Base-by-base conservation (phyloP, 2,113 vertebrate genomes). In the Pomatostomus ruficeps region DNA sequence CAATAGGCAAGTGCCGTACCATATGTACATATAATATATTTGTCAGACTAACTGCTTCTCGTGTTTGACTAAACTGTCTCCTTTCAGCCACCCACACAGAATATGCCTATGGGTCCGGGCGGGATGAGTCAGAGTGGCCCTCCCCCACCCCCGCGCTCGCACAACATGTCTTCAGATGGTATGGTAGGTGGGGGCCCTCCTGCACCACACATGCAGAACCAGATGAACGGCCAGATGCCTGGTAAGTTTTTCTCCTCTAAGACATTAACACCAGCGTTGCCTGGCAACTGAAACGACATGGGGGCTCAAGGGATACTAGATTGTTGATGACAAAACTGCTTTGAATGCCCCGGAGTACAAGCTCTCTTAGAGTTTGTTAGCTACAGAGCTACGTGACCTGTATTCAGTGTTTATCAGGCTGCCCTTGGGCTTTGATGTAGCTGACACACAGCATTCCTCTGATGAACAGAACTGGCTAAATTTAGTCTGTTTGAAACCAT, bases 171-270 rank as follows among this genome's bases (percentile, higher is more conserved):
- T 98, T 98, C 99, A 95, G 99, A 99, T 95, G 98, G 98, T 83
- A 99, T 99, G 98, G 99, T 98, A 96, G 99, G 98, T 89, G 98
- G 98, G 92, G 99, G 98, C 96, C 99, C 99, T 95, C 98, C 99
- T 96, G 98, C 99, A 72, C 98, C 99, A 88, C 99, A 99, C 98
- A 99, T 99, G 99, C 99, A 99, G 98, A 99, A 98, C 98, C 99
- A 99, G 99, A 99, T 99, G 99, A 99, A 99, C 97, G 99, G 99
- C 98, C 99, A 99, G 99, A 99, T 99, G 98, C 99, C 99, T 97
- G 99, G 99, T 99, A 99, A 98, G 98, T 98, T 96, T 97, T 93
- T 96, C 96, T 96, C 97, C 97, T 95, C 95, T 85, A 98, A 98
- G 98, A 98, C 97, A 98, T 98, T 98, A 98, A 98, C 98, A 98